Conservation (phyloP, 2,888 invertebrate species). For the Microchrysa polita region DNA sequence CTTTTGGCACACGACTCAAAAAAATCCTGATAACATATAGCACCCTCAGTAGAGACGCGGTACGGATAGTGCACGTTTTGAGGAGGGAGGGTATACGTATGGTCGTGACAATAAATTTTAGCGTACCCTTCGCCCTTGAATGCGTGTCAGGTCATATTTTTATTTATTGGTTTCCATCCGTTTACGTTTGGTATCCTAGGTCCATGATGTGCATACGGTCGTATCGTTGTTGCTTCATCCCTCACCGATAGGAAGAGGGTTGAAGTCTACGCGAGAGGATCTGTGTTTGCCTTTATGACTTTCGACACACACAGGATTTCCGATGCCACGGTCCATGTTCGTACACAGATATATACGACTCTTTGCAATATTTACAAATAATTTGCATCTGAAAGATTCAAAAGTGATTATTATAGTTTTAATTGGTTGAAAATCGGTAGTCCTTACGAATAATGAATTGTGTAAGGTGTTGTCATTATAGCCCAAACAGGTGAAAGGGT, state of each 20-base stretch:
- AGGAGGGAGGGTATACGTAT: conserved; percentile 36
- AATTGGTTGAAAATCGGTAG: not conserved
- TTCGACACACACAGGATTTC: conserved; percentile 28
- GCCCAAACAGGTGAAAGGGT: conserved; percentile 1
- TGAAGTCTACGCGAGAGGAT: not conserved
- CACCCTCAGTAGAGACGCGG: conserved; percentile 9
- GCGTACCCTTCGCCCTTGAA: conserved; percentile 47
- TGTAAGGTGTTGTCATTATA: not conserved
- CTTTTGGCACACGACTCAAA: conserved; percentile 50
- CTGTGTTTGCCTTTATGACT: conserved; percentile 12
- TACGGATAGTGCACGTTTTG: not conserved
- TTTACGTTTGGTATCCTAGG: conserved; percentile 21
- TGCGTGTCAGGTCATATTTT: conserved; percentile 46
- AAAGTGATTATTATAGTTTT: not conserved
- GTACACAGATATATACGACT: not conserved
- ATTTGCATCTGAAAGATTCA: conserved; percentile 17
- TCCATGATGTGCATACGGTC: not conserved
- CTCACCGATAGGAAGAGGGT: not conserved
- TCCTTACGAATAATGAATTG: not conserved
- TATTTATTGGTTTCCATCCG: conserved; percentile 45
- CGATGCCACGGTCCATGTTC: conserved; percentile 14
- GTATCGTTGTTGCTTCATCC: too few species aligned
- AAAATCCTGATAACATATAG: conserved; percentile 17
- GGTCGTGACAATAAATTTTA: conserved; percentile 42
- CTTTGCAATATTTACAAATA: conserved; percentile 21